Evolutionary conservation across 2,797 vertebrate species (phyloP), one percentile per base, ranked within the genome.

Genomic region (Leuciscus waleckii): DNA sequence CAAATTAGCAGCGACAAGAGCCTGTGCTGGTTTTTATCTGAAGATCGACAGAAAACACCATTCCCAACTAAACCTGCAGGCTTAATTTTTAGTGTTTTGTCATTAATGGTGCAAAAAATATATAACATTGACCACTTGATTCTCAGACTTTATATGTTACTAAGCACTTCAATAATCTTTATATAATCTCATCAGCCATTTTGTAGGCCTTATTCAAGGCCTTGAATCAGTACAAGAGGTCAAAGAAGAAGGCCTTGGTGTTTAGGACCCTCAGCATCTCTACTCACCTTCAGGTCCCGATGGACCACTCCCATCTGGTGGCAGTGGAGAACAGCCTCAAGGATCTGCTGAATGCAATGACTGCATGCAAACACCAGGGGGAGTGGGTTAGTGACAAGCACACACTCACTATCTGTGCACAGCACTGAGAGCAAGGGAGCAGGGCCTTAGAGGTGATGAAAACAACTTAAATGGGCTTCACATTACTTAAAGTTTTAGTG

Each of bases 321-420:
- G 95, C 98, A 98, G 95, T 98, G 98, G 51, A 98, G 97, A 95
- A 97, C 98, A 80, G 98, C 98, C 95, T 99, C 98, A 93, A 99
- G 97, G 96, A 98, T 98, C 97, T 98, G 98, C 96, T 98, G 97
- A 96, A 98, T 98, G 97, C 98, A 99, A 96, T 98, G 97, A 97
- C 97, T 98, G 97, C 96, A 97, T 97, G 96, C 97, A 98, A 97
- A 99, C 96, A 98, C 95, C 97, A 95, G 96, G 95, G 95, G 96
- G 92, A 91, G 95, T 90, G 94, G 92, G 96, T 98, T 98, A 98
- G 97, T 97, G 94, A 95, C 95, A 93, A 94, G 96, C 96, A 90
- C 90, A 93, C 93, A 93, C 95, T 92, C 90, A 94, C 95, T 95
- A 86, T 96, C 95, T 95, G 92, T 82, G 92, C 91, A 90, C 89